A percentile compares a stretch with the other conserved stretches of the same genome.
phyloP scores from a whole-genome alignment of 2,888 invertebrate genomes.

The Tetheella fluctuosa region DNA sequence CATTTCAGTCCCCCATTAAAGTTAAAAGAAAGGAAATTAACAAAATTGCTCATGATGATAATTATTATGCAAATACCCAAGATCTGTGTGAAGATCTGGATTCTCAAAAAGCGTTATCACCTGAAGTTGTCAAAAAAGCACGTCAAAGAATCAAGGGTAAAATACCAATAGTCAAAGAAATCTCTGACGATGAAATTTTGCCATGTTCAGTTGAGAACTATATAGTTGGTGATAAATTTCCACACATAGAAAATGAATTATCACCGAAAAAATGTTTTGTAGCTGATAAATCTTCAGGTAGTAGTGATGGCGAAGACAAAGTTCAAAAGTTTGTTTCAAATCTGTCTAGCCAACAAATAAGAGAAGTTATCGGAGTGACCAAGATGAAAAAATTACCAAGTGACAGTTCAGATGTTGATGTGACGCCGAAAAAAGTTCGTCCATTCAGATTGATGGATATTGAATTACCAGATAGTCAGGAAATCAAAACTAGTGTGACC shows the following conservation, averaged over 20 bases:
- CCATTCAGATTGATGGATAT: conserved; percentile 54
- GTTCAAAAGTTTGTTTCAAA: conserved; percentile 42
- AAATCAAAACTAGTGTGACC: conserved; percentile 63
- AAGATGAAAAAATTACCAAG: conserved; percentile 46
- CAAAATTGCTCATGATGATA: conserved; percentile 39
- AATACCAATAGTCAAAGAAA: conserved; percentile 14
- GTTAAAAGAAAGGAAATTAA: conserved; percentile 52
- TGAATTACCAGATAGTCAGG: conserved; percentile 71
- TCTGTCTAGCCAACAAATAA: conserved; percentile 45
- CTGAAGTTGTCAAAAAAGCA: conserved; percentile 21
- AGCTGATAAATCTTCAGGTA: conserved; percentile 26
- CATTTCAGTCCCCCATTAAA: conserved; percentile 55
- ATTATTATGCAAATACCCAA: conserved; percentile 71
- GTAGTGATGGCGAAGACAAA: conserved; percentile 36
- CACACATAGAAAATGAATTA: conserved; percentile 32
- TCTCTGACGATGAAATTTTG: conserved; percentile 37
- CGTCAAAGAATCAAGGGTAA: conserved; percentile 8
- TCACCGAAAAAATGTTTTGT: conserved; percentile 28
- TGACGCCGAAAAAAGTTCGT: conserved; percentile 61
- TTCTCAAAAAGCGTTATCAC: conserved; percentile 50
- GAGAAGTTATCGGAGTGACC: conserved; percentile 44
- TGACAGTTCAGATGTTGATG: conserved; percentile 62
- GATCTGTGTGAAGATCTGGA: conserved; percentile 67
- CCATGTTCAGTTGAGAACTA: conserved; percentile 48
- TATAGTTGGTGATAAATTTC: conserved; percentile 35